Conservation (phyloP, 2,888 invertebrate genomes). For the Parascotia fuliginaria region DNA sequence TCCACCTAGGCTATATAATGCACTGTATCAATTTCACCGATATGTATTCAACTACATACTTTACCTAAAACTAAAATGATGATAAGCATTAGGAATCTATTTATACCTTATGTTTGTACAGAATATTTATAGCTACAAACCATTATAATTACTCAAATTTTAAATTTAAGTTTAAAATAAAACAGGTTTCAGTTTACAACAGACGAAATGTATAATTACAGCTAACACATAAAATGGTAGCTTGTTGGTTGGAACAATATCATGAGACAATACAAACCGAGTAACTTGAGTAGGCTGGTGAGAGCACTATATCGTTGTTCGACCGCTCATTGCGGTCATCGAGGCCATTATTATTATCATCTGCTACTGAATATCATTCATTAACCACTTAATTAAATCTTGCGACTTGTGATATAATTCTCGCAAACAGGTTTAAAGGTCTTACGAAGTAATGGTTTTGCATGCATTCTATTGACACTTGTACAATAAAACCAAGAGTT, state of each 20-base stretch:
- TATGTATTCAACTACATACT: no score
- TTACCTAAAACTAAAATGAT: no score
- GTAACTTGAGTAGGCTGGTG: conserved; percentile 22
- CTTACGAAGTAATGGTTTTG: no score
- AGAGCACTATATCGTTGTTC: conserved; percentile 24
- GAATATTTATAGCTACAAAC: no score
- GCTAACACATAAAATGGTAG: not conserved
- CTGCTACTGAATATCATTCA: conserved; percentile 20
- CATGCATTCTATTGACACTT: no score
- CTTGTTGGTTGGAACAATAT: conserved; percentile 19
- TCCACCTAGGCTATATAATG: no score
- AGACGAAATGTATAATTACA: not conserved
- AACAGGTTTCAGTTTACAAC: not conserved
- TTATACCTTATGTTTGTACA: no score
- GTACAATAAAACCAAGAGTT: no score
- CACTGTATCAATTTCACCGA: no score
- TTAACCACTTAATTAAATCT: conserved; percentile 23
- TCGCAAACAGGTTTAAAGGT: not conserved
- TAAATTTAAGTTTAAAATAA: no score
- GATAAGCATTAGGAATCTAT: no score
- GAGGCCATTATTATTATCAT: conserved; percentile 21
- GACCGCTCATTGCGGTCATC: conserved; percentile 30
- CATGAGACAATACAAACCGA: conserved; percentile 38
- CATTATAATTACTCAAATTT: no score
- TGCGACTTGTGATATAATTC: conserved; percentile 16